Evolutionary conservation across 2,888 invertebrate genomes (phyloP).

Genomic region (Caenorhabditis drosophilae): DNA sequence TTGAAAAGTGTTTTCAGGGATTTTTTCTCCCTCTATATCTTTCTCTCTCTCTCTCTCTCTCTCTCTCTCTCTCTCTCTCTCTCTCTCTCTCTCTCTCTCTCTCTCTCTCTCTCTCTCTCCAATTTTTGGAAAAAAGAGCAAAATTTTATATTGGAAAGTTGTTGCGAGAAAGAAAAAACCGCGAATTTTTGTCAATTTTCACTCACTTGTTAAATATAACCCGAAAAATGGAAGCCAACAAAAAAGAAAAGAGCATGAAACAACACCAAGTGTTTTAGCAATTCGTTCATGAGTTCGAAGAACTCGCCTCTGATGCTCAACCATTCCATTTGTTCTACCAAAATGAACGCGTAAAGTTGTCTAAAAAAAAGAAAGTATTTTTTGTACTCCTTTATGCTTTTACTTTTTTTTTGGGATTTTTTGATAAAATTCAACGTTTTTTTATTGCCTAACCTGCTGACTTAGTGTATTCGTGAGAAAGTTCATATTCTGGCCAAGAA

Average conservation of each 20-base stretch:
- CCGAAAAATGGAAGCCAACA: slow-evolving; percentile 76
- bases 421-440: background rate
- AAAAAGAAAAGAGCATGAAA: slow-evolving; percentile 74
- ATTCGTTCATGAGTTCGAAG: slow-evolving; percentile 72
- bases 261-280: slow-evolving; percentile 75
- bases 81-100: too few species aligned
- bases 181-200: too few species aligned
- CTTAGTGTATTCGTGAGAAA: slow-evolving; percentile 68
- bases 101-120: too few species aligned
- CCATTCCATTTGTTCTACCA: slow-evolving; percentile 68
- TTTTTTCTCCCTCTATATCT: too few species aligned
- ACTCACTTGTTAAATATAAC: slow-evolving; percentile 74
- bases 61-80: too few species aligned
- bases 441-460: slow-evolving; percentile 49
- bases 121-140: too few species aligned
- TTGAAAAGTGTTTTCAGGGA: too few species aligned
- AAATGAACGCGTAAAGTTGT: slow-evolving; percentile 68
- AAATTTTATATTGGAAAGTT: too few species aligned
- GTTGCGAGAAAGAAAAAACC: too few species aligned
- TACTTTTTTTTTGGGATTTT: background rate
- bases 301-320: slow-evolving; percentile 69
- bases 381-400: slow-evolving; percentile 9
- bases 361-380: slow-evolving; percentile 38
- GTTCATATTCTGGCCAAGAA: slow-evolving; percentile 69
- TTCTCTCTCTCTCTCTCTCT: too few species aligned